Evolutionary conservation across 1,140 invertebrate species (phyloP).

Genomic region (Drosophila mojavensis): DNA sequence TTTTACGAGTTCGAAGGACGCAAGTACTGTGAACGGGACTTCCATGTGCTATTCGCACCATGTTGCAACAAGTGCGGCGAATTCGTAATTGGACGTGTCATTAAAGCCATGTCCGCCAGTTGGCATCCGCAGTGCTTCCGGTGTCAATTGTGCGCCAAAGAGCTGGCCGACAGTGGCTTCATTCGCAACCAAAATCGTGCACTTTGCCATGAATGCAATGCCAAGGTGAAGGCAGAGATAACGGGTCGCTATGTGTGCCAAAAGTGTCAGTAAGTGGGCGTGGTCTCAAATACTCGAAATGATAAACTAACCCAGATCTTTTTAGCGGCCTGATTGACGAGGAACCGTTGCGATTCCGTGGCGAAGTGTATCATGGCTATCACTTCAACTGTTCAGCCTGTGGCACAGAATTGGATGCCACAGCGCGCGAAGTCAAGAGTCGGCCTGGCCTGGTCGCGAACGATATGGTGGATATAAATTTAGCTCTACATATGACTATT

Average conservation of each 20-base stretch:
- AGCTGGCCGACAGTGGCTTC: constrained; percentile 98
- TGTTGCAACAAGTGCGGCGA: constrained; percentile 99
- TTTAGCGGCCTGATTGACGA: constrained; percentile 97
- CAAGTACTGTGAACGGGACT: constrained; percentile 99
- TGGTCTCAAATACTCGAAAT: neutral
- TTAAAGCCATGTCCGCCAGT: constrained; percentile 99
- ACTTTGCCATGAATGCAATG: constrained; percentile 98
- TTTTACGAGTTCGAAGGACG: constrained; percentile 99
- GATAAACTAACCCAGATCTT: neutral
- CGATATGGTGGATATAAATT: constrained; percentile 87
- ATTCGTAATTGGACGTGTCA: constrained; percentile 98
- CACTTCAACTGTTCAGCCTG: constrained; percentile 99
- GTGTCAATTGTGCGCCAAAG: constrained; percentile 95
- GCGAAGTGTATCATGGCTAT: constrained; percentile 99
- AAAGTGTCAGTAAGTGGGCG: constrained; percentile 96
- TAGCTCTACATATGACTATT: neutral
- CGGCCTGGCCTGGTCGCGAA: constrained; percentile 95
- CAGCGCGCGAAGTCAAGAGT: constrained; percentile 97
- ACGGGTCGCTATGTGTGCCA: constrained; percentile 98
- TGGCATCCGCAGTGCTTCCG: constrained; percentile 99
- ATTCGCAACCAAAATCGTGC: constrained; percentile 96
- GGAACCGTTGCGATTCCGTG: constrained; percentile 96
- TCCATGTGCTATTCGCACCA: constrained; percentile 98
- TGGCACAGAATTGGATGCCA: constrained; percentile 93
- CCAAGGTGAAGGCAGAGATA: constrained; percentile 96